Base-by-base conservation (phyloP, 2,797 vertebrate species). In the Morelia viridis region DNA sequence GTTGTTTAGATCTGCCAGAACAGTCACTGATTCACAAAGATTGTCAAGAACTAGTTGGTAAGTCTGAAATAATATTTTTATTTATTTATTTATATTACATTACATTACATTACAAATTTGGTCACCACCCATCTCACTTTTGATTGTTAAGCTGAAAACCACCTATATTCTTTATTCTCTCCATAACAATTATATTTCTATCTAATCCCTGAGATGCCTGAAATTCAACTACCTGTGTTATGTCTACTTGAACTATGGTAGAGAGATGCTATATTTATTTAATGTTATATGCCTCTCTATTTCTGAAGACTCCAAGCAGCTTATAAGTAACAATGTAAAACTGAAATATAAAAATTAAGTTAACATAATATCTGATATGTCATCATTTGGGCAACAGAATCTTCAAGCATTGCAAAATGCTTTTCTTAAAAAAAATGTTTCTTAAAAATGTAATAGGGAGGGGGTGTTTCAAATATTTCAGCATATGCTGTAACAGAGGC, bases 1-100 rank as follows among this genome's bases (percentile, higher is more conserved):
- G 98, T 17, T 97, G 97, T 94, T 98, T 99, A 89, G 99, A 99
- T 97, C 97, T 99, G 35, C 98, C 98, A 71, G 99, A 99, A 97
- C 99, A 99, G 96, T 98, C 96, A 3, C 94, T 98, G 92, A 98
- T 99, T 97, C 98, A 98, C 96, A 97, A 97, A 96, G 98, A 99
- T 96, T 98, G 99, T 96, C 97, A 98, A 94, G 98, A 98, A 92
- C 97, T 99, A 88, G 98, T 98, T 71, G 98, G 99, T 99, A 96
- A 98, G 98, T 98, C 92, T 91, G 90, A 0, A 87, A 11, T 88
- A 92, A 13, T 1, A 6, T 95, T 95, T 41, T 41, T 41, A 41
- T 41, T 41, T 41, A 41, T 41, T 41, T 41, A 41, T 41, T 41
- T 41, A 41, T 2, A 41, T 41, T 41, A 41, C 41, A 41, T 41